Base-by-base conservation (phyloP, 1,140 invertebrate species). In the Druon quercuslanigerum region DNA sequence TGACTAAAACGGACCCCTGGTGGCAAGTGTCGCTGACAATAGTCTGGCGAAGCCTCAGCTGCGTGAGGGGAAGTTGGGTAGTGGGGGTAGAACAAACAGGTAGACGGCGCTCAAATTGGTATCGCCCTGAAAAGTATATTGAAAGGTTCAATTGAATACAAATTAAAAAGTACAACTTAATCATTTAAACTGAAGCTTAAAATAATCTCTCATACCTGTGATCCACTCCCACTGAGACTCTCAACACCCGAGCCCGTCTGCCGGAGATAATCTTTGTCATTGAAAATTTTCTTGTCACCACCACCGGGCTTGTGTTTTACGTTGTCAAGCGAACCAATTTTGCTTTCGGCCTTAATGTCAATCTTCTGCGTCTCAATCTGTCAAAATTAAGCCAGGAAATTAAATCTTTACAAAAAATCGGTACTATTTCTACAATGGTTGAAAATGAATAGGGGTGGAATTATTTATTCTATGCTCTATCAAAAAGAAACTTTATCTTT, bases 241-340 rank as follows among this genome's bases (percentile, higher is more conserved):
- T 93, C 93, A 66, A 93, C 93, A 75, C 94, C 94, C 19, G 94
- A 95, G 74, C 93, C 92, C 78, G 94, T 93, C 86, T 98, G 96
- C 90, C 95, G 95, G 85, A 98, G 94, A 93, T 99, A 99, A 78
- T 97, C 96, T 92, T 96, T 97, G 92, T 98, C 96, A 88, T 98
- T 96, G 90, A 98, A 98, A 87, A 98, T 97, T 92, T 97, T 97
- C 90, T 96, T 95, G 74, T 97, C 96, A 51, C 98, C 98, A 73
- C 98, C 98, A 75, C 97, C 96, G 60, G 98, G 96, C 91, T 94
- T 96, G 92, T 99, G 95, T 89, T 97, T 97, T 75, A 98, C 94
- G 91, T 99, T 99, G 88, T 98, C 96, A 92, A 98, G 88, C 25
- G 97, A 98, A 72, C 97, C 97, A 80, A 98, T 93, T 92, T 97